Evolutionary conservation across 2,797 vertebrate genomes (phyloP).

Genomic region (Epinephelus awoara): DNA sequence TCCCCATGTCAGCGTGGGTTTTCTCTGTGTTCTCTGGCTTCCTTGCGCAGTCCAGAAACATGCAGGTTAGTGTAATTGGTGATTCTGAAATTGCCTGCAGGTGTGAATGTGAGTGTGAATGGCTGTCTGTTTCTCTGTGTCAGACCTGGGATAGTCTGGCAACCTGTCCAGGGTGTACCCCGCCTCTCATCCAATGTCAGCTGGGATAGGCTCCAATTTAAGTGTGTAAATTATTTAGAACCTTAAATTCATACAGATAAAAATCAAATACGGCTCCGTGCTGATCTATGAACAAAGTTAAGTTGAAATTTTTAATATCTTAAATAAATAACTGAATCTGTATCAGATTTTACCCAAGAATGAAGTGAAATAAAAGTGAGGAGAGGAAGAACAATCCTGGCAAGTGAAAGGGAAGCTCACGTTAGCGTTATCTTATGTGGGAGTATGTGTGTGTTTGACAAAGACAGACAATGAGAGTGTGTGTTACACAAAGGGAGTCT

Average conservation of each 20-base stretch:
- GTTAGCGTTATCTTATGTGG: constrained; percentile 14
- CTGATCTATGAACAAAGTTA: background rate
- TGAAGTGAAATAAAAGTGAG: background rate
- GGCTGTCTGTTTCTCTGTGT: too few relatives aligned
- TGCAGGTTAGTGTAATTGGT: too few relatives aligned
- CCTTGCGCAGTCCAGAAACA: too few relatives aligned
- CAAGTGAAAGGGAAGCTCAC: constrained; percentile 10
- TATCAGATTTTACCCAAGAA: background rate
- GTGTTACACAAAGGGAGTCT: constrained; percentile 48
- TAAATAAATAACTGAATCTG: background rate
- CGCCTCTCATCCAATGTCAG: too few relatives aligned
- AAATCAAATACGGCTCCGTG: background rate
- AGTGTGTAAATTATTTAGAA: background rate
- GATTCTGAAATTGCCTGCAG: too few relatives aligned
- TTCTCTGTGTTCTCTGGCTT: too few relatives aligned
- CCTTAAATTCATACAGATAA: background rate
- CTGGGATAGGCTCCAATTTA: too few relatives aligned
- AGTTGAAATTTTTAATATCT: background rate
- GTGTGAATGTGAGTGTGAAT: too few relatives aligned
- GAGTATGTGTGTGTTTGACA: constrained; percentile 41
- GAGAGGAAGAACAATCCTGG: constrained; percentile 4
- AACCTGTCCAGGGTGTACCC: too few relatives aligned
- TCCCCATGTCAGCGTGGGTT: too few relatives aligned
- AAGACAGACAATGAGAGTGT: constrained; percentile 27
- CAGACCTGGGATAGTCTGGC: too few relatives aligned